Conservation (phyloP, 1,140 invertebrate genomes). For the Nephila pilipes region DNA sequence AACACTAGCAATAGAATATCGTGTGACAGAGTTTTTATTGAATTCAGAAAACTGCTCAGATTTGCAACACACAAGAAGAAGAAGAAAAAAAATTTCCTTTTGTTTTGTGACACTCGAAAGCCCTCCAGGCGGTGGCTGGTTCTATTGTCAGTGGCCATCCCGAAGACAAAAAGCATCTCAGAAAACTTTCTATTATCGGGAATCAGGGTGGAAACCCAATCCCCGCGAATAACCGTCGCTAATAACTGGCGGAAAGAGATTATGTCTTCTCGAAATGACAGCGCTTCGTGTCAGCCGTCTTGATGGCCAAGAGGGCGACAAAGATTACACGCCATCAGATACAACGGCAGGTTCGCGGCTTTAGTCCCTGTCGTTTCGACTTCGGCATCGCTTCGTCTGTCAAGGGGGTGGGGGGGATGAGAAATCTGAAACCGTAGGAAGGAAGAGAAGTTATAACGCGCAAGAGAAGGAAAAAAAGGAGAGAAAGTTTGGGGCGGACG, state of each 20-base stretch:
- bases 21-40: too few species aligned
- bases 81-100: too few species aligned
- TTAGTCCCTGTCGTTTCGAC: conserved; percentile 7
- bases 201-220: conserved; percentile 40
- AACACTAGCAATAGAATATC: too few species aligned
- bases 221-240: background rate
- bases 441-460: conserved; percentile 39
- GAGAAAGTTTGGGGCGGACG: background rate
- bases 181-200: background rate
- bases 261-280: conserved; percentile 29
- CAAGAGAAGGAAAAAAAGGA: background rate
- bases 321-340: conserved; percentile 62
- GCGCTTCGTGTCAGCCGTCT: background rate
- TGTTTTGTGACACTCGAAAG: background rate
- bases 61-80: too few species aligned
- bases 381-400: background rate
- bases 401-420: background rate
- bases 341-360: background rate
- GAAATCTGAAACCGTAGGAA: conserved; percentile 69
- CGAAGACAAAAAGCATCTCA: background rate
- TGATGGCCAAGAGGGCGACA: background rate
- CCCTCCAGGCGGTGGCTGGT: background rate
- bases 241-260: conserved; percentile 50
- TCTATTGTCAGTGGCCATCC: background rate
- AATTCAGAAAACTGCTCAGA: too few species aligned